These are phyloP conservation scores for Elysia crispata DNA, from an alignment of 2,888 invertebrate species.

Conservation along the genomic window DNA sequence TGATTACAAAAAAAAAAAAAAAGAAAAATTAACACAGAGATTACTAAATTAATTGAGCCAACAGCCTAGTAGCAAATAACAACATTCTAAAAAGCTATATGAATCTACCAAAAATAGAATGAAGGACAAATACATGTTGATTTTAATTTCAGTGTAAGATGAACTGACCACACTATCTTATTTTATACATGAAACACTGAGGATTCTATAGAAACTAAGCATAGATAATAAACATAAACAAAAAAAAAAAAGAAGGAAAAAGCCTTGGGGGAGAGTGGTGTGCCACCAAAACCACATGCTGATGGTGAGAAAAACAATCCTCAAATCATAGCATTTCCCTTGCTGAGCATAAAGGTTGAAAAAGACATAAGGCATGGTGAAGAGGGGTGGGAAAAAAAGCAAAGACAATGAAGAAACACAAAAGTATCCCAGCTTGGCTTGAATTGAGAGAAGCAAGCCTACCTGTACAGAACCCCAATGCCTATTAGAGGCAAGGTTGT, in stretches of 20 bases:
- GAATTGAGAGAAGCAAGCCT: conserved; percentile 52
- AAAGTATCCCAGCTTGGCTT: background rate
- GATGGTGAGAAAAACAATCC: background rate
- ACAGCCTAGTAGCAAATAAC: no score
- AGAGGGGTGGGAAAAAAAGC: background rate
- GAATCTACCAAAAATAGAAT: no score
- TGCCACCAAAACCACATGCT: background rate
- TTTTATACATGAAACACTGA: background rate
- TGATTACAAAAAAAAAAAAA: no score
- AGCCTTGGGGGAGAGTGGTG: background rate
- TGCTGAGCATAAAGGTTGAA: background rate
- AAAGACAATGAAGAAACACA: conserved; percentile 7
- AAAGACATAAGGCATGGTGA: background rate
- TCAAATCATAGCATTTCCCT: background rate
- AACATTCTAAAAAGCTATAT: no score
- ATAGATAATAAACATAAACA: background rate
- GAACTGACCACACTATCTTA: background rate
- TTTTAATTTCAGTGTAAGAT: no score
- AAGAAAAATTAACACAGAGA: no score
- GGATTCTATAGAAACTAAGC: background rate
- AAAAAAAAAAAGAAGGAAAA: background rate
- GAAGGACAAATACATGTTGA: no score
- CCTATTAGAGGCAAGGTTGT: conserved; percentile 88
- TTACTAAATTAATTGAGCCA: no score
- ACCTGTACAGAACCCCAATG: conserved; percentile 97